These are phyloP conservation scores for Micronisus gabar DNA, from an alignment of 2,113 vertebrate species.

Conservation along the genomic window DNA sequence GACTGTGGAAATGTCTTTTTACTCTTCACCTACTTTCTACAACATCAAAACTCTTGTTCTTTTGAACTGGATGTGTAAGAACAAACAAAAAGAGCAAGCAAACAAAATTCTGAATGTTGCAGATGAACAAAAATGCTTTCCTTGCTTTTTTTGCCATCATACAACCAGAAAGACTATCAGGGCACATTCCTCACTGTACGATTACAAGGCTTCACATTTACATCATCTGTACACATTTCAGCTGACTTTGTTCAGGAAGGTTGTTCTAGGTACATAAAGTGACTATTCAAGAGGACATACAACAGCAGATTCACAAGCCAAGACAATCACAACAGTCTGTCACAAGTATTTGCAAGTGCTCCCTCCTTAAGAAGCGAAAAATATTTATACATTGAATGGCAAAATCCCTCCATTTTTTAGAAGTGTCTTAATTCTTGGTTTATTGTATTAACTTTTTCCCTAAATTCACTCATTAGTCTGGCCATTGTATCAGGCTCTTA, in stretches of 20 bases:
- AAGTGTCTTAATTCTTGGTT: background rate
- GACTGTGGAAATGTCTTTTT: background rate
- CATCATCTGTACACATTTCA: background rate
- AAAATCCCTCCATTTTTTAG: background rate
- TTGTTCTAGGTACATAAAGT: background rate
- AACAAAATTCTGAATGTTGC: background rate
- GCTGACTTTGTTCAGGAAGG: background rate
- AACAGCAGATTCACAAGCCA: background rate
- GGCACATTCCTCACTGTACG: background rate
- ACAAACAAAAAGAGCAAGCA: background rate
- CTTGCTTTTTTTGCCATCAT: background rate
- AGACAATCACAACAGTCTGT: background rate
- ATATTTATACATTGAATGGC: background rate
- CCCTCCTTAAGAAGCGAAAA: background rate
- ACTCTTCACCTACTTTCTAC: background rate
- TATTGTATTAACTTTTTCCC: background rate
- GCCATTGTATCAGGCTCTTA: background rate
- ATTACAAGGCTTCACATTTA: background rate
- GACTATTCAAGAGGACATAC: background rate
- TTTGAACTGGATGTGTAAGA: background rate
- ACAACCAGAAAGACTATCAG: background rate
- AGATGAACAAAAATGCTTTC: background rate
- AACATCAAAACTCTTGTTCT: background rate
- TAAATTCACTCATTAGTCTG: background rate
- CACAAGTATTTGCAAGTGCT: background rate